These are phyloP conservation scores for Nannobrachium achirus DNA, from an alignment of 2,113 vertebrate species.

Conservation along the genomic window DNA sequence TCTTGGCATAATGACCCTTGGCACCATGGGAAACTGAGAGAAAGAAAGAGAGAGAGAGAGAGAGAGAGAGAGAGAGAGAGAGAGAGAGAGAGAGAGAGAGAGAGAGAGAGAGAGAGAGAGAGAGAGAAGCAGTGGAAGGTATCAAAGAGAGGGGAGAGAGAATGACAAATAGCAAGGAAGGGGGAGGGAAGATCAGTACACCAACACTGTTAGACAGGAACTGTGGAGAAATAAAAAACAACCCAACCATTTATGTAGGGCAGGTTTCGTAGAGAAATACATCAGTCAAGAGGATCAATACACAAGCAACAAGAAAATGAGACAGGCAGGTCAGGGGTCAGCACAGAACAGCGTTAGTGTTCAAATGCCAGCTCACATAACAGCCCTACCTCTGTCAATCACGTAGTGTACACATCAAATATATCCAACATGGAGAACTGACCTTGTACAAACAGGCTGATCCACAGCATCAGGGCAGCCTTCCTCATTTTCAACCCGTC, in stretches of 20 bases:
- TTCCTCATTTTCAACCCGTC: slow-evolving; percentile 73
- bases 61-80: neutral
- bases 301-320: neutral
- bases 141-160: neutral
- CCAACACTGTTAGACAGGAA: neutral
- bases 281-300: neutral
- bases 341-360: neutral
- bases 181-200: neutral
- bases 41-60: neutral
- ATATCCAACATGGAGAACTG: slow-evolving; percentile 42
- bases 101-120: neutral
- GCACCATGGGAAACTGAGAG: slow-evolving; percentile 84
- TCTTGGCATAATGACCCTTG: slow-evolving; percentile 93
- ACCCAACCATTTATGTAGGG: no score
- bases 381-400: neutral
- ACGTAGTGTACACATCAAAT: slow-evolving; percentile 10
- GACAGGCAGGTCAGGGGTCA: neutral
- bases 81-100: neutral
- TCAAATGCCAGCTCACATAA: neutral
- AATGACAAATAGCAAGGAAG: neutral
- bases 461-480: slow-evolving; percentile 66
- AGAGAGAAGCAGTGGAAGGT: no score
- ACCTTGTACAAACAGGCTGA: slow-evolving; percentile 75
- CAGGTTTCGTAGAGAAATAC: no score
- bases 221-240: neutral